phyloP scores from a whole-genome alignment of 2,888 invertebrate genomes.

The Iselma pallidipennis region DNA sequence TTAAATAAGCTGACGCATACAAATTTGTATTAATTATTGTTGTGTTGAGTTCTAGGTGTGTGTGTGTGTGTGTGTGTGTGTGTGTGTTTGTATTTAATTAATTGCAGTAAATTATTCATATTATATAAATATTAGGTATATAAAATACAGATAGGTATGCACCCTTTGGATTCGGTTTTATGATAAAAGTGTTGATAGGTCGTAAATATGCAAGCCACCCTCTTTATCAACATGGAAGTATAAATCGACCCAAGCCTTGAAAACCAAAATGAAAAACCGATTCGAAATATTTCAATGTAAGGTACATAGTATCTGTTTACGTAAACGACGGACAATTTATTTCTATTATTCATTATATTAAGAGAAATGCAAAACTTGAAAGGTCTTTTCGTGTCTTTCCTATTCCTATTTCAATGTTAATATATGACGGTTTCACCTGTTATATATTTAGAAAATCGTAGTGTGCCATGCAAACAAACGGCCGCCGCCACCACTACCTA shows the following conservation, averaged over 20 bases:
- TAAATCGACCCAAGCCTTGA: not conserved
- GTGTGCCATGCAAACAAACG: conserved; percentile 35
- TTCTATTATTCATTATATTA: not conserved
- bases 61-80: conserved; percentile 1
- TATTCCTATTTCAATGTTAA: conserved; percentile 23
- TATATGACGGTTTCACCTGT: conserved; percentile 32
- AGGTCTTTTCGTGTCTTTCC: not conserved
- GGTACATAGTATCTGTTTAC: no score
- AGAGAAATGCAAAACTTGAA: not conserved
- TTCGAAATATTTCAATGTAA: not conserved
- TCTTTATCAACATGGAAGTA: not conserved
- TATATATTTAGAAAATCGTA: conserved; percentile 46
- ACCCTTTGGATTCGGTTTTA: conserved; percentile 1
- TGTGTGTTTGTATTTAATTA: conserved; percentile 23
- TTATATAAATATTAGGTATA: not conserved
- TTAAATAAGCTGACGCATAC: conserved; percentile 28
- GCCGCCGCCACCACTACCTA: conserved; percentile 28
- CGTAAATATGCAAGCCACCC: conserved; percentile 14
- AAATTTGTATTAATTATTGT: conserved; percentile 40
- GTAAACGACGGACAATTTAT: not conserved
- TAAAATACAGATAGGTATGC: no score
- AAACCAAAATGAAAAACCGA: not conserved
- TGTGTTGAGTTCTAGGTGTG: conserved; percentile 28
- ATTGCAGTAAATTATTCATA: conserved; percentile 26
- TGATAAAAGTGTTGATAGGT: conserved; percentile 23